These are phyloP conservation scores for Calephelis nemesis DNA, from an alignment of 1,140 invertebrate genomes.

Conservation along the genomic window DNA sequence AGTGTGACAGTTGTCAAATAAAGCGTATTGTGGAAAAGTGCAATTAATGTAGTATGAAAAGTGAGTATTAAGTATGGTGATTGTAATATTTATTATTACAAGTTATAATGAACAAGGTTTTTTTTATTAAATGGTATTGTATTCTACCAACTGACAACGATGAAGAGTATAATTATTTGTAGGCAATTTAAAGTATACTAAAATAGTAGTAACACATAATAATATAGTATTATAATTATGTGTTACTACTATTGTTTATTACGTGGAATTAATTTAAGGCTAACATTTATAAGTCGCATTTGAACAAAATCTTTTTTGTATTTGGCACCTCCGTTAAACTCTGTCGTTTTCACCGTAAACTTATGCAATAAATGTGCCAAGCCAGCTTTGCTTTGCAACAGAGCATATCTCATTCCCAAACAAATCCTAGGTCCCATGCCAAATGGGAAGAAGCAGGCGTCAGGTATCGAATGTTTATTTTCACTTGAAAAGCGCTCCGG, in stretches of 20 bases:
- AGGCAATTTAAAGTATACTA: too few relatives aligned
- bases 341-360: conserved; percentile 40
- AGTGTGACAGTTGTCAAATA: too few relatives aligned
- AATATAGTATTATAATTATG: background rate
- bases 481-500: conserved; percentile 69
- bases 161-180: too few relatives aligned
- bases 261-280: conserved; percentile 22
- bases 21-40: too few relatives aligned
- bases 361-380: conserved; percentile 50
- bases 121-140: too few relatives aligned
- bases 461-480: conserved; percentile 35
- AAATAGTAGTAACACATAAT: too few relatives aligned
- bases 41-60: too few relatives aligned
- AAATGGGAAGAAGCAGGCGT: conserved; percentile 80
- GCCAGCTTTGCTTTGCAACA: conserved; percentile 64
- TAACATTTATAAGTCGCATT: conserved; percentile 35
- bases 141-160: too few relatives aligned
- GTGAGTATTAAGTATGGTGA: too few relatives aligned
- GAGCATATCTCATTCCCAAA: conserved; percentile 79
- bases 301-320: conserved; percentile 36
- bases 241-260: background rate
- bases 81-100: too few relatives aligned
- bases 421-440: conserved; percentile 81
- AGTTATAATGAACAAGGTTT: too few relatives aligned
- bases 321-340: conserved; percentile 26